phyloP scores from a whole-genome alignment of 92 coral and sea anemone species.

The Heteractis magnifica region DNA sequence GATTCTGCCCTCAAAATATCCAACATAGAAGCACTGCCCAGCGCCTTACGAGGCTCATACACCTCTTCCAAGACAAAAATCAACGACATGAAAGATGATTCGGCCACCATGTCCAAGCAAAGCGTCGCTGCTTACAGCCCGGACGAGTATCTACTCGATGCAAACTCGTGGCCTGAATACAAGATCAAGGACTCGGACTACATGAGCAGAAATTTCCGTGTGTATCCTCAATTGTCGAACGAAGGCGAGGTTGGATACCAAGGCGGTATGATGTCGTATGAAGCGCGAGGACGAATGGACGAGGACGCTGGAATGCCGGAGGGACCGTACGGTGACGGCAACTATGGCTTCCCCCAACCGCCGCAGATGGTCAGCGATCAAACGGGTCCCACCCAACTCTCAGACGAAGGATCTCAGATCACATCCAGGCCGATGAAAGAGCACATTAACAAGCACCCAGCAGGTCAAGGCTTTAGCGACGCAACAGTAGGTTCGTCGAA shows the following conservation, averaged over 20 bases:
- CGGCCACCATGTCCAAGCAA: conserved; percentile 36
- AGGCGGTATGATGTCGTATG: conserved; percentile 24
- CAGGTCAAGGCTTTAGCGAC: conserved; percentile 2
- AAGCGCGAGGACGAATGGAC: conserved; percentile 4
- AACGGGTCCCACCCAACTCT: neutral
- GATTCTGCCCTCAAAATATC: conserved; percentile 81
- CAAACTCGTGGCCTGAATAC: conserved; percentile 89
- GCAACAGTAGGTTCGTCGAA: neutral
- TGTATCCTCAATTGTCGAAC: conserved; percentile 6
- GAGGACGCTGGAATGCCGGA: conserved; percentile 20
- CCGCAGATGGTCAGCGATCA: conserved; percentile 32
- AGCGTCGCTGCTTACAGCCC: conserved; percentile 50
- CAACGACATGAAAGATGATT: conserved; percentile 36
- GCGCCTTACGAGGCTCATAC: conserved; percentile 21
- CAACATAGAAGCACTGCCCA: conserved; percentile 78
- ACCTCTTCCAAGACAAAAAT: conserved; percentile 62
- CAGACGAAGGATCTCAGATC: conserved; percentile 15
- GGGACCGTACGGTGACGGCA: conserved; percentile 45
- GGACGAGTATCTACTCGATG: conserved; percentile 66
- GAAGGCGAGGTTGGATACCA: conserved; percentile 18
- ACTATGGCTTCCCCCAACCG: conserved; percentile 24
- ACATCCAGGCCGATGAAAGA: neutral
- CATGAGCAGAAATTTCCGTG: conserved; percentile 41
- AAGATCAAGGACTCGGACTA: conserved; percentile 85
- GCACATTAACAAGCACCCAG: neutral